A percentile compares a stretch with the other conserved stretches of the same genome.
phyloP scores from a whole-genome alignment of 1,140 invertebrate genomes.

The Drosophila takahashii region DNA sequence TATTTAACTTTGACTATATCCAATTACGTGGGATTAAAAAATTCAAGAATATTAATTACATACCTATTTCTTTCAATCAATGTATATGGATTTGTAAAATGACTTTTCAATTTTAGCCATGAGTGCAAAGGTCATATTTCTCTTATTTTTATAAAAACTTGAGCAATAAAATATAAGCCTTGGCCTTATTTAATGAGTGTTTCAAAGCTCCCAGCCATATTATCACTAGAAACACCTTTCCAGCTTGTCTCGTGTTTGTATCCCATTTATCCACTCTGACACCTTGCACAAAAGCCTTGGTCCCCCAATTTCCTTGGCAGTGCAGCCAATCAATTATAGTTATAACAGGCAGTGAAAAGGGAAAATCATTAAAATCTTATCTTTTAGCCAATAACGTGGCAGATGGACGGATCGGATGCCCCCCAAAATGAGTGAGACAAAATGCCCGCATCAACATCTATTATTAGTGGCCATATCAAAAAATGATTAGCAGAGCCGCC shows the following conservation, averaged over 20 bases:
- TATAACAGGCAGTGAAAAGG: slow-evolving; percentile 49
- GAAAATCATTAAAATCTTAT: slow-evolving; percentile 67
- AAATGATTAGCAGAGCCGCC: slow-evolving; percentile 61
- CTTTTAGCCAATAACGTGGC: slow-evolving; percentile 50
- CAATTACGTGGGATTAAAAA: too few relatives aligned
- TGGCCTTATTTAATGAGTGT: not conserved
- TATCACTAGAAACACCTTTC: slow-evolving; percentile 12
- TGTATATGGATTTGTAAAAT: too few relatives aligned
- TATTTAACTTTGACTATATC: too few relatives aligned
- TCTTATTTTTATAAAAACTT: not conserved
- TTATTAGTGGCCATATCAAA: slow-evolving; percentile 72
- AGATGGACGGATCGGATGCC: slow-evolving; percentile 59
- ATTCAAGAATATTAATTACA: too few relatives aligned
- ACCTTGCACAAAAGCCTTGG: slow-evolving; percentile 20
- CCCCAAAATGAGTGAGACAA: slow-evolving; percentile 16
- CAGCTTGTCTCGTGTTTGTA: slow-evolving; percentile 17
- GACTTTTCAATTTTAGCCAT: too few relatives aligned
- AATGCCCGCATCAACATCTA: slow-evolving; percentile 26
- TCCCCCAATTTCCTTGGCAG: slow-evolving; percentile 19
- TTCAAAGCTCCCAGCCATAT: not conserved
- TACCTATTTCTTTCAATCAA: too few relatives aligned
- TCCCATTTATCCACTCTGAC: slow-evolving; percentile 39
- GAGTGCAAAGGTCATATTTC: too few relatives aligned
- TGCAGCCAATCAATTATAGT: slow-evolving; percentile 48
- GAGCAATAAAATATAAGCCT: not conserved